phyloP scores from a whole-genome alignment of 2,113 vertebrate species.

The Pelvicachromis taeniatus region DNA sequence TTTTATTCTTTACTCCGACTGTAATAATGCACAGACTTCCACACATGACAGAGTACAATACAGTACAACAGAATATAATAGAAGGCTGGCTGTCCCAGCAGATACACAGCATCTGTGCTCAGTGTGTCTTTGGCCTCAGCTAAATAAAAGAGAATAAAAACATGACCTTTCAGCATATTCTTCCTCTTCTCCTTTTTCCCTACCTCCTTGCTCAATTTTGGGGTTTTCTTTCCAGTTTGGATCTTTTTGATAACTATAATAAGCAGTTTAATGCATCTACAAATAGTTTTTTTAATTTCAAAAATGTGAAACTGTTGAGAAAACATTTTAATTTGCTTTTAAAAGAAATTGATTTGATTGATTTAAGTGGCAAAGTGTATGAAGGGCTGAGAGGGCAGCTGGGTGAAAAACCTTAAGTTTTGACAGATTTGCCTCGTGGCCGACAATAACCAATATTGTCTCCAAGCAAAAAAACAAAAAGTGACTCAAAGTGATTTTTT shows the following conservation, averaged over 20 bases:
- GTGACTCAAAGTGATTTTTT: background rate
- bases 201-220: background rate
- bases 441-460: background rate
- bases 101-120: background rate
- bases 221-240: background rate
- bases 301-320: background rate
- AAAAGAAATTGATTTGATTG: too few relatives aligned
- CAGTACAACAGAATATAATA: background rate
- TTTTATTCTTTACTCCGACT: background rate
- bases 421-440: background rate
- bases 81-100: constrained; percentile 8
- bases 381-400: background rate
- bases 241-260: background rate
- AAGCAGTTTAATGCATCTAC: background rate
- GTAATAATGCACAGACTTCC: constrained; percentile 2
- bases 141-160: constrained; percentile 50
- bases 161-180: constrained; percentile 25
- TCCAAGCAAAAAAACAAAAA: background rate
- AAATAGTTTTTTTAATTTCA: rapidly evolving
- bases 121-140: constrained; percentile 5
- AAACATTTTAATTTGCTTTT: background rate
- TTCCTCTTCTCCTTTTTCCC: background rate
- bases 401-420: background rate
- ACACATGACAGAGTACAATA: background rate
- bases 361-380: background rate